These are phyloP conservation scores for Machimus rusticus DNA, from an alignment of 2,888 invertebrate species.

Conservation along the genomic window DNA sequence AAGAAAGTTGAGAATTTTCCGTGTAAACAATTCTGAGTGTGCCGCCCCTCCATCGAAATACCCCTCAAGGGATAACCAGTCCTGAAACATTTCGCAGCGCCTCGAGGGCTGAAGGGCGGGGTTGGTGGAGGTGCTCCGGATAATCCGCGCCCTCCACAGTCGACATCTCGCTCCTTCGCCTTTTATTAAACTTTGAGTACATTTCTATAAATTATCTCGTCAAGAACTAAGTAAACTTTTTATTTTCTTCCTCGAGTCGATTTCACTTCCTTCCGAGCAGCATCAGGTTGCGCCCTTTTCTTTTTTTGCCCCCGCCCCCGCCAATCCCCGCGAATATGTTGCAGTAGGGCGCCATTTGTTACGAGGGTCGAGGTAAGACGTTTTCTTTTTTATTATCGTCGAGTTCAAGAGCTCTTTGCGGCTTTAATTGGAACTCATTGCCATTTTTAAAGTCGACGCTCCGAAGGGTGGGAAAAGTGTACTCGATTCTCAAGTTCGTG, in stretches of 20 bases:
- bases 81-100: neutral
- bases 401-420: neutral
- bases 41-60: neutral
- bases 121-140: neutral
- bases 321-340: neutral
- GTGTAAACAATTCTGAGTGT: slow-evolving; percentile 21
- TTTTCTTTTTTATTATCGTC: neutral
- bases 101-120: neutral
- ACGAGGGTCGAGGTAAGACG: neutral
- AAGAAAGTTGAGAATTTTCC: slow-evolving; percentile 19
- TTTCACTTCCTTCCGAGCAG: neutral
- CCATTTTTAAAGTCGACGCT: neutral
- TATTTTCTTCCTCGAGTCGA: neutral
- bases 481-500: neutral
- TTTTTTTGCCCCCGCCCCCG: neutral
- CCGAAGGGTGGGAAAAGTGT: neutral
- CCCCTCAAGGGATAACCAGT: neutral
- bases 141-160: neutral
- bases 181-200: slow-evolving; percentile 19
- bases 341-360: neutral
- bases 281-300: neutral
- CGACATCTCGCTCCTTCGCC: neutral
- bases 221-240: slow-evolving; percentile 14
- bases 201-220: slow-evolving; percentile 19
- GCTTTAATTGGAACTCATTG: neutral